Base-by-base conservation (phyloP, 2,797 vertebrate species). In the Adelosebastes latens region DNA sequence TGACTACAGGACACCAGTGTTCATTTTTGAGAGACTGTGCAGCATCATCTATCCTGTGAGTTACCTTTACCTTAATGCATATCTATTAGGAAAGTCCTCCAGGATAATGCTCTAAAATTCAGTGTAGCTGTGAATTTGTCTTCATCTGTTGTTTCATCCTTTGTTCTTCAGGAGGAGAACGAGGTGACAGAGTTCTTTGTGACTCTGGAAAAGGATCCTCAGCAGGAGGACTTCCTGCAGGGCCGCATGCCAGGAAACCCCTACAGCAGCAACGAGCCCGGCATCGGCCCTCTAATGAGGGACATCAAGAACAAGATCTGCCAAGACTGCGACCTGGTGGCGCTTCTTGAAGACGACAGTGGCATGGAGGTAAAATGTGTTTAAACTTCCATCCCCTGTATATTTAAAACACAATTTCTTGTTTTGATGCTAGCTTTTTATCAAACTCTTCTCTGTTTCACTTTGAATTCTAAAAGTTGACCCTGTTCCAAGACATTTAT, bases 251-350 rank as follows among this genome's bases (percentile, higher is more conserved):
- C 99, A 3, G 99, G 99, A 66, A 99, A 99, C 89, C 99, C 99
- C 0, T 99, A 99, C 88, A 99, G 98, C 95, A 99, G 98, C 89
- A 99, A 97, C 0, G 99, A 99, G 88, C 98, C 98, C 0, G 99
- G 98, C 89, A 99, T 99, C 0, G 97, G 98, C 42, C 98, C 98
- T 0, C 96, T 99, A 2, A 99, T 99, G 99, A 97, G 99, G 82
- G 99, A 99, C 93, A 98, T 99, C 91, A 99, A 99, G 94, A 99
- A 99, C 94, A 99, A 99, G 91, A 99, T 99, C 95, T 99, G 99
- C 81, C 98, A 99, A 86, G 99, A 99, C 91, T 99, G 99, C n/a
- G 99, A 99, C 95, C 95, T 99, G 87, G 99, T 99, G 82, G 99
- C 99, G 2, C 96, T 99, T 71, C 94, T 99, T 76, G 99, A 99